phyloP scores from a whole-genome alignment of 2,113 vertebrate species.

The Loxodonta africana region DNA sequence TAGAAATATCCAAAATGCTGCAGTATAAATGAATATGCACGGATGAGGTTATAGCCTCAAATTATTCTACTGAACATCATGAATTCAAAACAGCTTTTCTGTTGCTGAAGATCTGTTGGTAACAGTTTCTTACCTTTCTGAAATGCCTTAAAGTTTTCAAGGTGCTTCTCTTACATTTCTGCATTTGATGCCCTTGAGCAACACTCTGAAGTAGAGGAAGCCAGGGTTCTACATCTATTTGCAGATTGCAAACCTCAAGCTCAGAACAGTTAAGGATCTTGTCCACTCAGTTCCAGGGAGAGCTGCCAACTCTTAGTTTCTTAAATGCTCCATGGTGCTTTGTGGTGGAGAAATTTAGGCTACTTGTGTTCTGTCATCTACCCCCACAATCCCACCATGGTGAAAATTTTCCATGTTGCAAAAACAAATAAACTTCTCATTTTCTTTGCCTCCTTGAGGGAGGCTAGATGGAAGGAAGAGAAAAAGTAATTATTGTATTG shows the following conservation, averaged over 20 bases:
- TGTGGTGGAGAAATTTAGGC: not conserved
- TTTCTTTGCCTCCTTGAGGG: accelerated
- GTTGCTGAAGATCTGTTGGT: not conserved
- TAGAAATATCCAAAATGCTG: not conserved
- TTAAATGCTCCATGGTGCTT: not conserved
- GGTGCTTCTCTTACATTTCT: not conserved
- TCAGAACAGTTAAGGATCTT: not conserved
- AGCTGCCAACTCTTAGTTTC: no score
- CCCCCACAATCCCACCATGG: accelerated
- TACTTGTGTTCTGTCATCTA: not conserved
- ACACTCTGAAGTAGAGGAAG: not conserved
- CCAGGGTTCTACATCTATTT: not conserved
- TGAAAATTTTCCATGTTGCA: not conserved
- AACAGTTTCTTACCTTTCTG: not conserved
- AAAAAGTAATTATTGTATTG: not conserved
- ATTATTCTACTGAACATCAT: not conserved
- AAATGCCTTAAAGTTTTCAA: not conserved
- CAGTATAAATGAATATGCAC: not conserved
- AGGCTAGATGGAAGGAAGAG: not conserved
- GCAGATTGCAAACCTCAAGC: not conserved
- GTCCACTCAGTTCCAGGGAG: not conserved
- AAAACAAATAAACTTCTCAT: not conserved
- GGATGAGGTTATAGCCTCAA: not conserved
- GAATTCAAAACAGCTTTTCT: not conserved
- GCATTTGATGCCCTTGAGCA: not conserved